phyloP scores from a whole-genome alignment of 2,113 vertebrate genomes.

The Phasianus colchicus region DNA sequence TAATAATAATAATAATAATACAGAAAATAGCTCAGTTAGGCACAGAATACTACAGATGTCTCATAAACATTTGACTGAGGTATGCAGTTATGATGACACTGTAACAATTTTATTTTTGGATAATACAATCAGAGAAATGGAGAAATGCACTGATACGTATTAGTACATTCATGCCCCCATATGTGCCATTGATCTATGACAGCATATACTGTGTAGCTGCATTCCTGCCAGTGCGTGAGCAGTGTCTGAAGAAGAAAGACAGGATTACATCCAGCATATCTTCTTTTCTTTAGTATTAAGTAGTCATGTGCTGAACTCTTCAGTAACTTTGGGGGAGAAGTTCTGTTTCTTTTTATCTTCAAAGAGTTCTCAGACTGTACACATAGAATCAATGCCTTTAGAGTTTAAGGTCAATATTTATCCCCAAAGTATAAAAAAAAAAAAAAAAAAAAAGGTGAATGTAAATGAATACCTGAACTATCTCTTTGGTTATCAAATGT shows the following conservation, averaged over 20 bases:
- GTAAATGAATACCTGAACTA: not conserved
- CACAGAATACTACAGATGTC: not conserved
- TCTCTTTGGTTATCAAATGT: not conserved
- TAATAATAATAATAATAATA: too few species aligned
- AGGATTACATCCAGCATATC: not conserved
- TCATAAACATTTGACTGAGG: not conserved
- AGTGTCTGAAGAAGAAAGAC: not conserved
- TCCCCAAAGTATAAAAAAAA: not conserved
- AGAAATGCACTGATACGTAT: rapidly evolving
- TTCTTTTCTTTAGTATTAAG: not conserved
- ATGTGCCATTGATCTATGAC: not conserved
- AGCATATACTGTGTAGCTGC: not conserved
- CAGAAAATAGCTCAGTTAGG: not conserved
- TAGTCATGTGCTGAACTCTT: not conserved
- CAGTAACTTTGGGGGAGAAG: not conserved
- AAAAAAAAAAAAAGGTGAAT: not conserved
- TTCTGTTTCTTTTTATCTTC: not conserved
- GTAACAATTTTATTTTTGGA: not conserved
- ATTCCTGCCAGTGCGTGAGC: not conserved
- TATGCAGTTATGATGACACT: not conserved
- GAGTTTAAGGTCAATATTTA: not conserved
- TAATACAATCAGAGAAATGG: not conserved
- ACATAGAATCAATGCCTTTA: not conserved
- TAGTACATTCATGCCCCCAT: not conserved
- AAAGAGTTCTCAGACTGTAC: not conserved